Conservation (phyloP, 2,113 vertebrate species). For the Euleptes europaea region DNA sequence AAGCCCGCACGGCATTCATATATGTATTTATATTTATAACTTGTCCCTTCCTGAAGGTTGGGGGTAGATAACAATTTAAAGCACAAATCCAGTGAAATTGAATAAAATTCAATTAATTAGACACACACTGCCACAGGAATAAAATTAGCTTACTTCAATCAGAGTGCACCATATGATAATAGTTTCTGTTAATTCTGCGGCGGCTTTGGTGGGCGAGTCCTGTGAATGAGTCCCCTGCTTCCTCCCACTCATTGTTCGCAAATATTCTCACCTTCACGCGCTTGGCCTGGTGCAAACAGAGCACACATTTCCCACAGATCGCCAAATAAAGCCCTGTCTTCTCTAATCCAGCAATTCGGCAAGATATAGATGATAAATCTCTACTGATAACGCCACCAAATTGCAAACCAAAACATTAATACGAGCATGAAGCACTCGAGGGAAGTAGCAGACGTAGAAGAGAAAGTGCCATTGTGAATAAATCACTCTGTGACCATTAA, state of each 20-base stretch:
- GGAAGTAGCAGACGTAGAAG: background rate
- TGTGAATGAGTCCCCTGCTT: background rate
- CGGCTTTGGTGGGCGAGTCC: background rate
- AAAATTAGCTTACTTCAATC: slow-evolving; percentile 1
- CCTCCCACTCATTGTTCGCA: background rate
- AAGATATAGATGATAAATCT: background rate
- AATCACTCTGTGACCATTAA: background rate
- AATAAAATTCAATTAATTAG: slow-evolving; percentile 3
- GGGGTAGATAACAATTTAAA: background rate
- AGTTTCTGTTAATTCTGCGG: background rate
- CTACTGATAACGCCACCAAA: background rate
- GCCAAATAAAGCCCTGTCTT: background rate
- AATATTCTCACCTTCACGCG: background rate
- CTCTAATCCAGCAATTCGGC: background rate
- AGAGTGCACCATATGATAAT: background rate
- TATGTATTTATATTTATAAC: slow-evolving; percentile 2
- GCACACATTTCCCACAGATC: background rate
- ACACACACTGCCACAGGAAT: background rate
- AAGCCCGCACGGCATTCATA: background rate
- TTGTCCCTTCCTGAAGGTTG: background rate
- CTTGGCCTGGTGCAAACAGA: background rate
- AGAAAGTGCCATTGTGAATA: background rate
- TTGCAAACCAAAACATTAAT: background rate
- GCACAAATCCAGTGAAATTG: slow-evolving; percentile 6
- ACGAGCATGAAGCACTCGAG: background rate